Conservation (phyloP, 2,888 invertebrate genomes). For the Mythimna vitellina region DNA sequence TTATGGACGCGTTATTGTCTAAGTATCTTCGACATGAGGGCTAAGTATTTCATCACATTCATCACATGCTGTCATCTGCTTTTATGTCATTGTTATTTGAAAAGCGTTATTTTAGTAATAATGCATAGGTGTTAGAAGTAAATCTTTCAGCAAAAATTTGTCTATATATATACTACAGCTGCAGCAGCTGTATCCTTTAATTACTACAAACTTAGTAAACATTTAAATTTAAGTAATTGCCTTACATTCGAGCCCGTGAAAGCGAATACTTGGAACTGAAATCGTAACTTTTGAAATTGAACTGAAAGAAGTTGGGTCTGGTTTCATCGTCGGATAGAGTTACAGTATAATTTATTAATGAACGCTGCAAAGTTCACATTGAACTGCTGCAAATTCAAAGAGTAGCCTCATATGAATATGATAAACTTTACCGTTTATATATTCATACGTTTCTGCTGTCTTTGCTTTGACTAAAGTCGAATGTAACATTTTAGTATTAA, state of each 20-base stretch:
- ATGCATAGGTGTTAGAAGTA: no score
- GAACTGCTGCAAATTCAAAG: not conserved
- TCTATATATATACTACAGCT: no score
- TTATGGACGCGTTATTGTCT: slow-evolving; percentile 2
- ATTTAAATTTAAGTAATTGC: not conserved
- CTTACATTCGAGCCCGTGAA: not conserved
- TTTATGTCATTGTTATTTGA: not conserved
- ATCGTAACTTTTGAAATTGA: slow-evolving; percentile 20
- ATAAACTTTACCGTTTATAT: not conserved
- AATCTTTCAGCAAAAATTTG: no score
- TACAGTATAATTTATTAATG: not conserved
- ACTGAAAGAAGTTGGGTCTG: not conserved
- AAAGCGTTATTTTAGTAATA: no score
- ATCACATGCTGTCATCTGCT: not conserved
- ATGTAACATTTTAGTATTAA: not conserved
- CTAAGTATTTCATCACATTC: not conserved
- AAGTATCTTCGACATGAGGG: not conserved
- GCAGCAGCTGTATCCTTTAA: no score
- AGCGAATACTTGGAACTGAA: slow-evolving; percentile 5
- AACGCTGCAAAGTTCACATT: not conserved
- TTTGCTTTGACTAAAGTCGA: not conserved
- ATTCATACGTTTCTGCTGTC: not conserved
- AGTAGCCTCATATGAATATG: not conserved
- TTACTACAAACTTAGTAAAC: not conserved
- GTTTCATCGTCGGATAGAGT: no score